Percentiles rank a stretch among this genome's conserved stretches.
These are phyloP conservation scores for Perdita meconis DNA, from an alignment of 2,888 invertebrate genomes.

Conservation along the genomic window DNA sequence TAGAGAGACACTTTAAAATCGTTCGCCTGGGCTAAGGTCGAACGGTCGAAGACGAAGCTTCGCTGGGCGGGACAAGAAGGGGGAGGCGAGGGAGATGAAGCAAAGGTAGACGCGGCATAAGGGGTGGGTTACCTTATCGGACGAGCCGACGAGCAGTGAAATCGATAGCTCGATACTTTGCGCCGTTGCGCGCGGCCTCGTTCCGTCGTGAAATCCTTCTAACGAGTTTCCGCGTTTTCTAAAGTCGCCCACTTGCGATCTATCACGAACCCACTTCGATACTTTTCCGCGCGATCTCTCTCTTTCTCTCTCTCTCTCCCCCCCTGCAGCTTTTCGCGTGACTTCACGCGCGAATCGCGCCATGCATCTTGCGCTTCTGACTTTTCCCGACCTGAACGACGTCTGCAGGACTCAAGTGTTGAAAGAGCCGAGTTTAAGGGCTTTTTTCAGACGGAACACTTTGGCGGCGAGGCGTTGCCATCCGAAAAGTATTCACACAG, in stretches of 20 bases:
- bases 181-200: slow-evolving; percentile 71
- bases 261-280: slow-evolving; percentile 53
- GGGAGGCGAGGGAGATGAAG: slow-evolving; percentile 3
- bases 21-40: slow-evolving; percentile 64
- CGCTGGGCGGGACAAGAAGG: slow-evolving; percentile 1
- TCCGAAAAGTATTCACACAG: neutral
- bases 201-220: slow-evolving; percentile 69
- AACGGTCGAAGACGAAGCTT: slow-evolving; percentile 61
- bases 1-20: no score
- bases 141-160: slow-evolving; percentile 70
- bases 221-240: slow-evolving; percentile 72
- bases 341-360: slow-evolving; percentile 7
- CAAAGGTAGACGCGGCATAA: slow-evolving; percentile 52
- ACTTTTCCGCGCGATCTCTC: slow-evolving; percentile 49
- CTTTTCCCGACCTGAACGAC: neutral
- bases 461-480: neutral
- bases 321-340: slow-evolving; percentile 13
- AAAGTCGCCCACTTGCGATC: slow-evolving; percentile 56
- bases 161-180: slow-evolving; percentile 74
- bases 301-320: neutral
- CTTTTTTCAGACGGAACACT: neutral
- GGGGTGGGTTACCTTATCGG: slow-evolving; percentile 67
- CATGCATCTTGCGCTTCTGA: neutral
- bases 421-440: neutral
- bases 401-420: neutral